phyloP scores from a whole-genome alignment of 2,797 vertebrate genomes.

The Eulemur coronatus region DNA sequence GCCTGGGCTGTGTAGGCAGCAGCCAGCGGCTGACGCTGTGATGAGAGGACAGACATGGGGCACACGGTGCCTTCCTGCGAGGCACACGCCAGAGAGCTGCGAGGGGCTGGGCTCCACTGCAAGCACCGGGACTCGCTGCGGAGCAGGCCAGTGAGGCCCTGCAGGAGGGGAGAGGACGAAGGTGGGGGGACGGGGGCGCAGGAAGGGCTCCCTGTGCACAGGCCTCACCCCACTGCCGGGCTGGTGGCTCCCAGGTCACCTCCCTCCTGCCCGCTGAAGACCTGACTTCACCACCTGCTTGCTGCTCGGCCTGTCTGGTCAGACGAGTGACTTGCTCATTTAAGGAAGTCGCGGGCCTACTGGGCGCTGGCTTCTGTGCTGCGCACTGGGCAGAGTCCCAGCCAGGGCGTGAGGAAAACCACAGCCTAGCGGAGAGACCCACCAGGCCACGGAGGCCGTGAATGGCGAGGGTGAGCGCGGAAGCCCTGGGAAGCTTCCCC shows the following conservation, averaged over 20 bases:
- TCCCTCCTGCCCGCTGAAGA: no score
- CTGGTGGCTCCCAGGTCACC: no score
- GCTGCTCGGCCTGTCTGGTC: not conserved
- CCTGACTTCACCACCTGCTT: not conserved
- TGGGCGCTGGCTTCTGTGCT: not conserved
- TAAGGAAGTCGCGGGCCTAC: not conserved
- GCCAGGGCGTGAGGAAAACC: not conserved
- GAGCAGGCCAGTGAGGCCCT: not conserved
- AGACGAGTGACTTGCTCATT: not conserved
- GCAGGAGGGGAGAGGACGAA: not conserved
- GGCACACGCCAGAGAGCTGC: not conserved
- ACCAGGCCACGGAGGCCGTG: no score
- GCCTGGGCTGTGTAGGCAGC: no score
- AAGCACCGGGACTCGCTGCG: not conserved
- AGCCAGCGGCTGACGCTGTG: no score
- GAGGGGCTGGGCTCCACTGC: no score
- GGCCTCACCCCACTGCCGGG: no score
- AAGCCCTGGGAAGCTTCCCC: not conserved
- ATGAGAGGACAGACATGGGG: no score
- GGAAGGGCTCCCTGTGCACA: not conserved
- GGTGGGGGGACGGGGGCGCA: fast-evolving
- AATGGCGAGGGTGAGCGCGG: not conserved
- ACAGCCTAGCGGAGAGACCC: not conserved
- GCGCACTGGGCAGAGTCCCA: not conserved
- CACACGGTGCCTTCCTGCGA: not conserved